phyloP scores from a whole-genome alignment of 2,888 invertebrate species.

The Eurytoma californica region DNA sequence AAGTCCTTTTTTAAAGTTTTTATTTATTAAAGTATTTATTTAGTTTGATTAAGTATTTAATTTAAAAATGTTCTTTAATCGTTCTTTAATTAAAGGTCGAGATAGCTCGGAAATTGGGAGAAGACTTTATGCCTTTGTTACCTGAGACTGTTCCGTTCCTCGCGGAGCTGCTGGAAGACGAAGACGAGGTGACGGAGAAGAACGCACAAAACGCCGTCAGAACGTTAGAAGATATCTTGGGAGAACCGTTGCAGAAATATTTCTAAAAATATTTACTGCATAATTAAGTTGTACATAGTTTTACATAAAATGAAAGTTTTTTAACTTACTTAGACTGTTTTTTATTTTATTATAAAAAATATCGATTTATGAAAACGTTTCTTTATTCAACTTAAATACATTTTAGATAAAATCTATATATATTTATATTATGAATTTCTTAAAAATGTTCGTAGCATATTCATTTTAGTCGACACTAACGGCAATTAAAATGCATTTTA shows the following conservation, averaged over 20 bases:
- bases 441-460: too few relatives aligned
- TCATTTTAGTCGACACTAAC: too few relatives aligned
- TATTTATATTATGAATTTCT: too few relatives aligned
- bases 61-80: too few relatives aligned
- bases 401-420: too few relatives aligned
- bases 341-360: too few relatives aligned
- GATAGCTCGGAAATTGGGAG: conserved; percentile 89
- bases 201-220: conserved; percentile 87
- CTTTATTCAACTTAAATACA: neutral
- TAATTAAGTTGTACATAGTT: conserved; percentile 42
- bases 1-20: conserved; percentile 52
- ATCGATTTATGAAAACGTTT: neutral
- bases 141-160: conserved; percentile 96
- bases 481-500: too few relatives aligned
- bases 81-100: conserved; percentile 76
- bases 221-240: conserved; percentile 89
- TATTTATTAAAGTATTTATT: neutral
- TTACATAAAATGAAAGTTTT: neutral
- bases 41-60: conserved; percentile 7
- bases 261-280: conserved; percentile 77
- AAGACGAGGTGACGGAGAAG: conserved; percentile 87
- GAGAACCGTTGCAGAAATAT: conserved; percentile 93
- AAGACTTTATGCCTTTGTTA: conserved; percentile 90
- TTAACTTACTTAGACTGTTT: neutral
- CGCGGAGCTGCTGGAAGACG: conserved; percentile 94